A percentile compares a stretch with the other conserved stretches of the same genome.
Conservation (phyloP, 2,797 vertebrate genomes). For the Characodon lateralis region DNA sequence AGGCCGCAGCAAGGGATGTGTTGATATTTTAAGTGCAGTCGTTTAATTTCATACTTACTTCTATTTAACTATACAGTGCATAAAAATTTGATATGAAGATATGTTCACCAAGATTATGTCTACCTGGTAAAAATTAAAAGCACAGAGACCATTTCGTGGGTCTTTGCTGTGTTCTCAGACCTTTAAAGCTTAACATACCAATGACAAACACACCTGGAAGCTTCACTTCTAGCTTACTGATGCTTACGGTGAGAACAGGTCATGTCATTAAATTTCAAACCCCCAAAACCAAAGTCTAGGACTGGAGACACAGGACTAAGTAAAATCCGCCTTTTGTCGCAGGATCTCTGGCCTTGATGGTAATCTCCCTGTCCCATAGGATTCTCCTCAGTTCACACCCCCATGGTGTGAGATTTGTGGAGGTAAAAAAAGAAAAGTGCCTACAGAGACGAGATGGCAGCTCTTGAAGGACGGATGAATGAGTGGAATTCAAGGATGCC, state of each 20-base stretch:
- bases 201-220: constrained; percentile 22
- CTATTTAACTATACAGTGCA: too few species aligned
- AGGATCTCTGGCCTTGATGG: constrained; percentile 68
- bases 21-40: too few species aligned
- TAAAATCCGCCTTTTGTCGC: constrained; percentile 79
- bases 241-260: constrained; percentile 27
- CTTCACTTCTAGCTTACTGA: constrained; percentile 16
- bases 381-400: constrained; percentile 76
- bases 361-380: constrained; percentile 76
- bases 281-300: constrained; percentile 39
- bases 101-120: constrained; percentile 3
- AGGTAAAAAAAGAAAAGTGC: constrained; percentile 66
- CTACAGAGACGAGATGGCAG: constrained; percentile 65
- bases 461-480: constrained; percentile 76
- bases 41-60: too few species aligned
- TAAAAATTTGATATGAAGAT: too few species aligned
- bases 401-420: constrained; percentile 74
- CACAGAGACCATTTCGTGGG: neutral
- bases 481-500: constrained; percentile 72
- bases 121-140: neutral
- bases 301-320: constrained; percentile 59
- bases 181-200: neutral
- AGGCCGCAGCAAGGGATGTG: too few species aligned
- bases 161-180: neutral
- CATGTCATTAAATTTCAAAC: constrained; percentile 37